Evolutionary conservation across 2,797 vertebrate species (phyloP), one percentile per base, ranked within the genome.

Genomic region (Sebastes oblongus): DNA sequence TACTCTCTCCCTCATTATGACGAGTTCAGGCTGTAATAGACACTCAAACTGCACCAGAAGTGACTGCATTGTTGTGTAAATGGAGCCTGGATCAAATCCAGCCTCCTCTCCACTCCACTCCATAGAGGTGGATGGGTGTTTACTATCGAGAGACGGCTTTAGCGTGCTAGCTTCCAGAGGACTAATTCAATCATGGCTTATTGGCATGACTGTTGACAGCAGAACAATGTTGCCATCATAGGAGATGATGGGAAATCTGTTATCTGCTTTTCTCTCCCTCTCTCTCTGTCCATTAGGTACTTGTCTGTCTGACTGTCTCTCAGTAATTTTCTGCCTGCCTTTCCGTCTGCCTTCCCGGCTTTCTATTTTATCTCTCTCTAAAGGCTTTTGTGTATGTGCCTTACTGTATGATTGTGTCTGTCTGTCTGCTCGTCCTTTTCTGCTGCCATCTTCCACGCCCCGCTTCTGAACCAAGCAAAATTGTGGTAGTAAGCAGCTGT

Each of bases 171-270:
- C 89, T 85, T 92, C 83, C 89, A 88, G 84, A 90, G 87, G 82
- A 82, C 88, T 90, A 91, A 93, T 91, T 93, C 86, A 92, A 86
- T 93, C 91, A 91, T 86, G 73, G 83, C 89, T 92, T 89, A 87
- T 91, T 94, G 92, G 88, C 90, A 84, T 82, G 84, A 79, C 83
- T 90, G 89, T 86, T 89, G 89, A 92, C 91, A 92, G 91, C 86
- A 78, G 79, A 89, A 93, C 90, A 92, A 89, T 92, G 80, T 77
- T 88, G 88, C 83, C 82, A 85, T 79, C 68, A 75, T 73, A 70
- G 82, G 69, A 78, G 64, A 86, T 87, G 80, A 90, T 77, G 85
- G 82, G 67, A 79, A 91, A 91, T 89, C 86, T 90, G 81, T 88
- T 87, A 88, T 89, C 85, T 88, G 50, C 87, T 85, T 82, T 75